A percentile compares a stretch with the other conserved stretches of the same genome.
phyloP scores from a whole-genome alignment of 2,113 vertebrate species.

The Rhodinocichla rosea region DNA sequence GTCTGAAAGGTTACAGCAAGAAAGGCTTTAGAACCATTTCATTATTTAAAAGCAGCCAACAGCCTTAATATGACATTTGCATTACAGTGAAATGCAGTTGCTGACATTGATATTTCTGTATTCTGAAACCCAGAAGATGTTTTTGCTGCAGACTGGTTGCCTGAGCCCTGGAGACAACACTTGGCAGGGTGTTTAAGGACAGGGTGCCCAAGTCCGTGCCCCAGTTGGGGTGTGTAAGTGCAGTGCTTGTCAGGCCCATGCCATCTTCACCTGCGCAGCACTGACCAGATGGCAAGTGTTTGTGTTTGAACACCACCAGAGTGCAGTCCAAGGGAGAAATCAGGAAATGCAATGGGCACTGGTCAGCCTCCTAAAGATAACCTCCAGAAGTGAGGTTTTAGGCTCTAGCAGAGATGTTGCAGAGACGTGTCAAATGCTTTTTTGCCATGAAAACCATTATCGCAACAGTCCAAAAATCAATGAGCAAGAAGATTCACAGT shows the following conservation, averaged over 20 bases:
- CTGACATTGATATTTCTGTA: background rate
- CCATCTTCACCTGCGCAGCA: background rate
- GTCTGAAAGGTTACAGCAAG: background rate
- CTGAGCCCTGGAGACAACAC: background rate
- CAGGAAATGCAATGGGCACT: background rate
- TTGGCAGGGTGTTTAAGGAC: background rate
- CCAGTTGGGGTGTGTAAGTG: accelerated
- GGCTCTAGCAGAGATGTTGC: background rate
- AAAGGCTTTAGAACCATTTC: background rate
- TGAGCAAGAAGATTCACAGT: background rate
- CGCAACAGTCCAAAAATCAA: background rate
- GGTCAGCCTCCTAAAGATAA: background rate
- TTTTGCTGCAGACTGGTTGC: background rate
- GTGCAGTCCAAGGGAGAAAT: background rate
- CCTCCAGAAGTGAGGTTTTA: background rate
- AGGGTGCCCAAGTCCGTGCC: background rate
- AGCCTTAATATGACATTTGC: background rate
- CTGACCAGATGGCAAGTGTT: background rate
- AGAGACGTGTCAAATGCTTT: accelerated
- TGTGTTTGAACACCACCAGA: background rate
- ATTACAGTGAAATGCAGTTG: background rate
- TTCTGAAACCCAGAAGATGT: background rate
- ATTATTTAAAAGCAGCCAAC: background rate
- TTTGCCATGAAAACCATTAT: background rate
- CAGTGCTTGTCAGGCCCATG: background rate